Evolutionary conservation across 2,888 invertebrate genomes (phyloP).

Genomic region (Tachina grossa): DNA sequence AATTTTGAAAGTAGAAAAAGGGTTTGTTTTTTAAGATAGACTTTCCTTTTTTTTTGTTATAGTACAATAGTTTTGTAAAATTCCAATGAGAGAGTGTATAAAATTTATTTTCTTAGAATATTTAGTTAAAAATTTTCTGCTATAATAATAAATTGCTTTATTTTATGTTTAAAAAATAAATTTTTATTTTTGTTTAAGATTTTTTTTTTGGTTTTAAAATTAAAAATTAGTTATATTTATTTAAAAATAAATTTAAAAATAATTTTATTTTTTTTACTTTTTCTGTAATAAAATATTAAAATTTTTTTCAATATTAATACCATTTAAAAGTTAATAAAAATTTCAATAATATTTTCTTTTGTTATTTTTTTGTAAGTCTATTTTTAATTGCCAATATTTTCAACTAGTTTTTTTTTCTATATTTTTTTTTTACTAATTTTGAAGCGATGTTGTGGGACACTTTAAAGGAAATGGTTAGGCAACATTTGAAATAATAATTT

Average conservation of each 20-base stretch:
- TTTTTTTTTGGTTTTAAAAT: conserved; percentile 47
- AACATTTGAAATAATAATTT: conserved; percentile 32
- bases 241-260: conserved; percentile 62
- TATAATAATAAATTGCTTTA: conserved; percentile 68
- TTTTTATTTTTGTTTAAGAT: conserved; percentile 42
- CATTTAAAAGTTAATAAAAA: conserved; percentile 75
- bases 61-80: conserved; percentile 61
- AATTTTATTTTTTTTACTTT: conserved; percentile 33
- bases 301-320: conserved; percentile 45
- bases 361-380: conserved; percentile 73
- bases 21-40: conserved; percentile 48
- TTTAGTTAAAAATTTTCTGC: conserved; percentile 70
- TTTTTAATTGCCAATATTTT: conserved; percentile 73
- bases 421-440: conserved; percentile 27
- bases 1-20: conserved; percentile 55
- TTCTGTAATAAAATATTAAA: conserved; percentile 68
- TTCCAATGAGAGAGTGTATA: conserved; percentile 70
- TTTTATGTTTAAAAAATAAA: conserved; percentile 62
- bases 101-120: conserved; percentile 66
- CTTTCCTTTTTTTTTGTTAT: conserved; percentile 40
- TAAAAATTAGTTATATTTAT: conserved; percentile 48
- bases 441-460: conserved; percentile 20
- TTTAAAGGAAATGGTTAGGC: conserved; percentile 14
- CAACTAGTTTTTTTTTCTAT: conserved; percentile 29
- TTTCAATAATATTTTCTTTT: conserved; percentile 66